phyloP scores from a whole-genome alignment of 2,797 vertebrate genomes.

The Emys orbicularis region DNA sequence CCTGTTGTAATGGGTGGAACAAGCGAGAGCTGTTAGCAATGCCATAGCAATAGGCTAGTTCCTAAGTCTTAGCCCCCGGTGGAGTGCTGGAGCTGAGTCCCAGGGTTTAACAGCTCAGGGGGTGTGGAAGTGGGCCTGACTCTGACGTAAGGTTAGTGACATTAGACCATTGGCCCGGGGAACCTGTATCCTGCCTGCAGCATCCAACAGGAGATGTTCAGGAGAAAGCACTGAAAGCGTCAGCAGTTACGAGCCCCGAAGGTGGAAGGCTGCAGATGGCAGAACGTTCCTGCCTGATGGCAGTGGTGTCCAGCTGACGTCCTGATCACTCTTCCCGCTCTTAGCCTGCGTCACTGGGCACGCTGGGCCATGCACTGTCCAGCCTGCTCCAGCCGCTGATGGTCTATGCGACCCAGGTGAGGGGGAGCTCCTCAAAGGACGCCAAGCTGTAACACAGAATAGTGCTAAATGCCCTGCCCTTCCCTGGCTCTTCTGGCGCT shows the following conservation, averaged over 20 bases:
- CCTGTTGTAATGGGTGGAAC: no score
- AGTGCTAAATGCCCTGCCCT: no score
- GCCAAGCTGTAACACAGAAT: neutral
- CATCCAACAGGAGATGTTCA: neutral
- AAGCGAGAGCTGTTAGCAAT: no score
- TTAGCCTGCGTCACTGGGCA: neutral
- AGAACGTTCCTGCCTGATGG: neutral
- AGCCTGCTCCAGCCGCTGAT: no score
- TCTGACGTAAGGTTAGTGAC: no score
- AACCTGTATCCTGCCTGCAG: accelerated
- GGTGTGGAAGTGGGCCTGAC: neutral
- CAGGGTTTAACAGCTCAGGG: neutral
- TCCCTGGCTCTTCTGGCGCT: no score
- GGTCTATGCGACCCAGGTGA: no score
- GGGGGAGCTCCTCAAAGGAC: neutral
- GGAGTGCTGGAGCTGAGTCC: neutral
- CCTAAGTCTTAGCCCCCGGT: neutral
- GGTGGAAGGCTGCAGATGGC: neutral
- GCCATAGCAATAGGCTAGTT: neutral
- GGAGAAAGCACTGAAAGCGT: no score
- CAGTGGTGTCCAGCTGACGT: neutral
- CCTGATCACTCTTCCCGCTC: neutral
- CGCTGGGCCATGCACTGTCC: no score
- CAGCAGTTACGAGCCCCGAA: neutral
- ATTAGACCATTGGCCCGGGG: neutral